These are phyloP conservation scores for Scaptodrosophila latifasciaeformis DNA, from an alignment of 2,888 invertebrate species.

Conservation along the genomic window DNA sequence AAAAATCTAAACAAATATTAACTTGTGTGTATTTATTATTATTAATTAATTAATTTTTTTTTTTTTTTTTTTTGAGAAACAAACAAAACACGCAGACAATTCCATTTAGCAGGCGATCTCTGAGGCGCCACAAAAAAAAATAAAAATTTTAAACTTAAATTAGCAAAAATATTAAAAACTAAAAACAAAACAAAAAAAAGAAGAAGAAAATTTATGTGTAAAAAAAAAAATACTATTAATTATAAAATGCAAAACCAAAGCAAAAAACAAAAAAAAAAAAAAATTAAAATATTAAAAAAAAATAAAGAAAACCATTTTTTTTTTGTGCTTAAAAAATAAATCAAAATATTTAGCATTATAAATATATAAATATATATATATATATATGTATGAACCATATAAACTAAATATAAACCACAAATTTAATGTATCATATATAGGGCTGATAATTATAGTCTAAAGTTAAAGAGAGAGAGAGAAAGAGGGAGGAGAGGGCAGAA, in stretches of 20 bases:
- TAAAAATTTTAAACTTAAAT: not conserved
- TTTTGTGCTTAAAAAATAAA: not conserved
- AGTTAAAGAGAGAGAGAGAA: not conserved
- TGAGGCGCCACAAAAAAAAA: no score
- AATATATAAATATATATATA: no score
- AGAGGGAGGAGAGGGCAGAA: not conserved
- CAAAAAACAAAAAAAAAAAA: slow-evolving; percentile 1
- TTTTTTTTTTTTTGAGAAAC: no score
- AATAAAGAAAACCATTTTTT: not conserved
- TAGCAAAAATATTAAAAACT: slow-evolving; percentile 2
- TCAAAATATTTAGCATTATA: not conserved
- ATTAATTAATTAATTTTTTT: slow-evolving; percentile 2
- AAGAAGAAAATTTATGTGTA: no score
- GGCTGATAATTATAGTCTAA: slow-evolving; percentile 1
- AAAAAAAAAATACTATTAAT: no score
- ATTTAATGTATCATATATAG: not conserved
- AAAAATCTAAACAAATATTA: not conserved
- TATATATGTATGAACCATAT: no score
- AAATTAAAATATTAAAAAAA: slow-evolving; percentile 3
- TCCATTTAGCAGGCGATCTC: no score
- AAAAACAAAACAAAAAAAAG: no score
- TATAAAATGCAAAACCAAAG: not conserved
- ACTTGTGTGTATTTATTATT: not conserved
- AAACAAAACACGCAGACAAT: no score
- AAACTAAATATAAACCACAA: no score